These are phyloP conservation scores for Calameuta idolon DNA, from an alignment of 2,888 invertebrate species.

Conservation along the genomic window DNA sequence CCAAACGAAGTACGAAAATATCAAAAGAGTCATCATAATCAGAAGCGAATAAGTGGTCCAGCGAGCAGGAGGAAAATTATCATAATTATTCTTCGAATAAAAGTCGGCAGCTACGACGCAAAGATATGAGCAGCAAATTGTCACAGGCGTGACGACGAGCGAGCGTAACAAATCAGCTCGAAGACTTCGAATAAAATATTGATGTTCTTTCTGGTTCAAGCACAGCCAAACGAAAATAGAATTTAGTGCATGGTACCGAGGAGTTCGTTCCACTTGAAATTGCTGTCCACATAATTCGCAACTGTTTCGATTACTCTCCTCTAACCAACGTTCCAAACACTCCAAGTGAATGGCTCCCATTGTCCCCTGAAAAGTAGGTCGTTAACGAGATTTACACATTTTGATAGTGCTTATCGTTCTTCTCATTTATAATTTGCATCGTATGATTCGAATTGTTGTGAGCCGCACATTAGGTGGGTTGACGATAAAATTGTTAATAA, in stretches of 20 bases:
- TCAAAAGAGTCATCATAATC: conserved; percentile 68
- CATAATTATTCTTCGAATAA: conserved; percentile 67
- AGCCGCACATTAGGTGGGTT: not conserved
- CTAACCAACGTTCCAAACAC: conserved; percentile 82
- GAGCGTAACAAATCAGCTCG: conserved; percentile 71
- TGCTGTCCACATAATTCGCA: conserved; percentile 81
- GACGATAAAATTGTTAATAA: not conserved
- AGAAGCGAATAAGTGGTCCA: conserved; percentile 69
- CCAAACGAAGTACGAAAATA: conserved; percentile 70
- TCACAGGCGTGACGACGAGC: conserved; percentile 71
- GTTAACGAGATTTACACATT: not conserved
- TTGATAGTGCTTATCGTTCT: not conserved
- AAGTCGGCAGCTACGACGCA: conserved; percentile 69
- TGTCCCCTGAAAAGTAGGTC: conserved; percentile 70
- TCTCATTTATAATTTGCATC: not conserved
- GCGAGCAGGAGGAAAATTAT: conserved; percentile 67
- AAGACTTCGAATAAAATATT: conserved; percentile 59
- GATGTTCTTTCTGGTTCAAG: conserved; percentile 53
- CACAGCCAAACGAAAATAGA: conserved; percentile 74
- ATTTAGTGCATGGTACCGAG: conserved; percentile 71
- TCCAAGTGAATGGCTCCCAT: conserved; percentile 79
- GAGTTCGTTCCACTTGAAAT: conserved; percentile 75
- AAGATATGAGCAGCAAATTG: conserved; percentile 69
- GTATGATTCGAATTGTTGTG: not conserved
- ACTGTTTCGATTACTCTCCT: conserved; percentile 76